Evolutionary conservation across 2,888 invertebrate species (phyloP).

Genomic region (Carterocephalus palaemon): DNA sequence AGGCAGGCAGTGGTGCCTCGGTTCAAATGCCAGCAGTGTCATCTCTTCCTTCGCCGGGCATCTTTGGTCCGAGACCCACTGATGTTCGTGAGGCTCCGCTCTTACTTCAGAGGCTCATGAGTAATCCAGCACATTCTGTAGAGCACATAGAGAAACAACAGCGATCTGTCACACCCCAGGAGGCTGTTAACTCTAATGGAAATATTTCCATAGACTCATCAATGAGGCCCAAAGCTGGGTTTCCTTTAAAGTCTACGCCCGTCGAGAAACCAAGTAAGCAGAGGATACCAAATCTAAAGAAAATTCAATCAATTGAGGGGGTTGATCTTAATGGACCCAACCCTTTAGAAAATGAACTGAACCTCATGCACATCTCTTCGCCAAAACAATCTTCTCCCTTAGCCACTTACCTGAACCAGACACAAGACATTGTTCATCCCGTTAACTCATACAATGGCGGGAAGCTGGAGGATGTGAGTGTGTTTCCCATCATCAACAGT

Average conservation of each 20-base stretch:
- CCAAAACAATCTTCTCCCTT: conserved; percentile 78
- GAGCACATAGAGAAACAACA: conserved; percentile 95
- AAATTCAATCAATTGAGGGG: conserved; percentile 47
- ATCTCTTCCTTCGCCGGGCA: conserved; percentile 68
- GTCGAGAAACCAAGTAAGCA: conserved; percentile 64
- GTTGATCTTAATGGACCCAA: conserved; percentile 62
- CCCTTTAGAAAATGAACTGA: conserved; percentile 73
- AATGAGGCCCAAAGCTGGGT: conserved; percentile 58
- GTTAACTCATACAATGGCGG: conserved; percentile 58
- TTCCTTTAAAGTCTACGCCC: conserved; percentile 63
- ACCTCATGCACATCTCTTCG: conserved; percentile 75
- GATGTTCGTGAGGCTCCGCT: conserved; percentile 80
- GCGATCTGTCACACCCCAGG: conserved; percentile 85
- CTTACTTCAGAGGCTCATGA: conserved; percentile 87
- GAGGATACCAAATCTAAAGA: conserved; percentile 58
- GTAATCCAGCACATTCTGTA: conserved; percentile 89
- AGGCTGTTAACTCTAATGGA: conserved; percentile 60
- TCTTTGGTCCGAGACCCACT: conserved; percentile 67
- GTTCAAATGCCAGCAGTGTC: conserved; percentile 76
- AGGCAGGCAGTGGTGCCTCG: conserved; percentile 80
- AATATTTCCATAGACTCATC: conserved; percentile 52
- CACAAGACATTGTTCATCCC: conserved; percentile 61
- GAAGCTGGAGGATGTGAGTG: conserved; percentile 53
- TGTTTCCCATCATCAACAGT: conserved; percentile 54
- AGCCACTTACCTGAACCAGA: conserved; percentile 75